phyloP scores from a whole-genome alignment of 2,797 vertebrate genomes.

The Amblyraja radiata region DNA sequence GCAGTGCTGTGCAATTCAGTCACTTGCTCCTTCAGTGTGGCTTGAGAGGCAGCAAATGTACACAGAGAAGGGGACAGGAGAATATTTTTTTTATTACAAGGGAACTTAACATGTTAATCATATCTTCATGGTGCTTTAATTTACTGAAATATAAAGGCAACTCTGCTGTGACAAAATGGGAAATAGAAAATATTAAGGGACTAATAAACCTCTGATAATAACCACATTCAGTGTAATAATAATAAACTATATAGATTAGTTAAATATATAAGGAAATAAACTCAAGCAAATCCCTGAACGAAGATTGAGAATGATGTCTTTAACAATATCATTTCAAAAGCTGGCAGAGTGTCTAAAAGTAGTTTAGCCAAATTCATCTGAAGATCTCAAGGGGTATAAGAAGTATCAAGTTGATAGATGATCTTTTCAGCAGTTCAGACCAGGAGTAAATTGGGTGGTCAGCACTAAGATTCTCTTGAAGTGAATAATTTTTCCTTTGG shows the following conservation, averaged over 20 bases:
- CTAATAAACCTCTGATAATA: conserved; percentile 11
- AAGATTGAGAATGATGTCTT: conserved; percentile 3
- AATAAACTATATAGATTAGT: neutral
- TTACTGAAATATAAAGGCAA: neutral
- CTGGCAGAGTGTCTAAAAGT: conserved; percentile 30
- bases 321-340: conserved; percentile 28
- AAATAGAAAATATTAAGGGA: neutral
- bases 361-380: conserved; percentile 31
- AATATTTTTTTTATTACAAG: neutral
- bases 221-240: neutral
- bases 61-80: neutral
- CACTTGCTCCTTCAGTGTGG: neutral
- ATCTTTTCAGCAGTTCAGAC: conserved; percentile 27
- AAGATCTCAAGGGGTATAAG: conserved; percentile 35
- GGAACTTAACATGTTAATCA: neutral
- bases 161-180: neutral
- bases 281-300: neutral
- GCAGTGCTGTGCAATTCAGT: neutral
- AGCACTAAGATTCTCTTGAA: conserved; percentile 23
- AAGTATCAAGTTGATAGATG: conserved; percentile 37
- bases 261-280: neutral
- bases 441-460: conserved; percentile 36
- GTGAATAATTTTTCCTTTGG: conserved; percentile 22
- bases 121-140: neutral
- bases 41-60: neutral